Evolutionary conservation across 2,113 vertebrate species (phyloP), one percentile per base, ranked within the genome.

Genomic region (Thamnaconus septentrionalis): DNA sequence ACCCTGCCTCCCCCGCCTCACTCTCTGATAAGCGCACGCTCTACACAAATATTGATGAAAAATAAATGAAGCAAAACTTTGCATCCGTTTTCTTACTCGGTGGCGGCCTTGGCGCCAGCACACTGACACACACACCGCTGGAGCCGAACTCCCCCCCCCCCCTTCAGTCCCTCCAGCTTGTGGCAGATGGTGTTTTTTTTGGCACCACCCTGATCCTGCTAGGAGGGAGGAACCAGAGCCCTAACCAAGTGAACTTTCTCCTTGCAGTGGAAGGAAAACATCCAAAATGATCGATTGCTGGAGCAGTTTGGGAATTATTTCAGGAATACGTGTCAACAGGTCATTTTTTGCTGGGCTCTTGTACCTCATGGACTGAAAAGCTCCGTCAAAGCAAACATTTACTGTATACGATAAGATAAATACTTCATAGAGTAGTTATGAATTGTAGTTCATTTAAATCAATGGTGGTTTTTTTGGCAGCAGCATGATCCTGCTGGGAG

Each of bases 131-230:
- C 60, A 76, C 45, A 66, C 60, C 49, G 53, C 64, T 66, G 56
- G 57, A 69, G 54, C 68, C 69, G 74, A 85, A 66, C 66, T 66
- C 75, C 69, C 18, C 18, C 18, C 18, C 18, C 18, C 18, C 18
- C 18, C 18, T 63, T 61, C 5, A 71, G 64, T 67, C 70, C 53
- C 69, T 64, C 76, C 73, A 75, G 75, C 44, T 69, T 78, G 75
- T 75, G 64, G 75, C 86, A 88, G 86, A 85, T 88, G 82, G 82
- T 59, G 64, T 60, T 39, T 67, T 67, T 76, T 71, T 61, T 79
- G 80, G 79, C 80, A 53, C 41, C 0, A n/a, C 49, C 57, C 71
- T 74, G 65, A 74, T 78, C 73, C 64, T 52, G 67, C 78, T 76
- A 57, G 49, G 67, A 71, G 71, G 66, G 18, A 75, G 57, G 59